These are phyloP conservation scores for Pocillopora verrucosa DNA, from an alignment of 64 coral and sea anemone genomes.

Conservation along the genomic window DNA sequence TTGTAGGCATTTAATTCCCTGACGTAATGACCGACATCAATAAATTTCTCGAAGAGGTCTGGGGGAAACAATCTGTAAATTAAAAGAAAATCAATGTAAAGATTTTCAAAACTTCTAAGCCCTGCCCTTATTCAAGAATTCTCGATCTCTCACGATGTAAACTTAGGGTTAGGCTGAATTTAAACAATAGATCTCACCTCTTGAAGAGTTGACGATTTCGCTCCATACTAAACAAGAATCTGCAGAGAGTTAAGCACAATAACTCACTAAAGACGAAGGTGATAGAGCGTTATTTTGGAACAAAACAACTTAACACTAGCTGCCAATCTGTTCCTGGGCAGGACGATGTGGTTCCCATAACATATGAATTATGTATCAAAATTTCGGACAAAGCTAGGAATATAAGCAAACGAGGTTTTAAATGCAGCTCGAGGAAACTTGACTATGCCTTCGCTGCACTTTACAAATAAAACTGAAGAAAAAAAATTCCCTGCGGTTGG, in stretches of 20 bases:
- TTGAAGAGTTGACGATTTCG: slow-evolving; percentile 97
- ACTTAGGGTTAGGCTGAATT: not conserved
- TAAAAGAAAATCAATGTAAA: not conserved
- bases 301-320: not conserved
- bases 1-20: slow-evolving; percentile 85
- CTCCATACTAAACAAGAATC: slow-evolving; percentile 99
- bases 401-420: too few species aligned
- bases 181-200: slow-evolving; percentile 37
- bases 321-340: not conserved
- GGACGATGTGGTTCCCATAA: too few species aligned
- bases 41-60: slow-evolving; percentile 89
- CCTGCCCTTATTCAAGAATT: too few species aligned
- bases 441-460: too few species aligned
- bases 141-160: not conserved
- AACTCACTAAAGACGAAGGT: not conserved
- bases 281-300: not conserved
- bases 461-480: too few species aligned
- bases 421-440: too few species aligned
- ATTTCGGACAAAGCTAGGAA: too few species aligned
- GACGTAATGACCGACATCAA: slow-evolving; percentile 98
- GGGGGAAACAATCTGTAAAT: slow-evolving; percentile 84
- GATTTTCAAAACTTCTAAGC: not conserved
- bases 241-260: slow-evolving; percentile 21
- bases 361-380: too few species aligned
- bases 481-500: too few species aligned